Percentiles rank a stretch among this genome's conserved stretches.
These are phyloP conservation scores for Odontocerum albicorne DNA, from an alignment of 2,888 invertebrate genomes.

Conservation along the genomic window DNA sequence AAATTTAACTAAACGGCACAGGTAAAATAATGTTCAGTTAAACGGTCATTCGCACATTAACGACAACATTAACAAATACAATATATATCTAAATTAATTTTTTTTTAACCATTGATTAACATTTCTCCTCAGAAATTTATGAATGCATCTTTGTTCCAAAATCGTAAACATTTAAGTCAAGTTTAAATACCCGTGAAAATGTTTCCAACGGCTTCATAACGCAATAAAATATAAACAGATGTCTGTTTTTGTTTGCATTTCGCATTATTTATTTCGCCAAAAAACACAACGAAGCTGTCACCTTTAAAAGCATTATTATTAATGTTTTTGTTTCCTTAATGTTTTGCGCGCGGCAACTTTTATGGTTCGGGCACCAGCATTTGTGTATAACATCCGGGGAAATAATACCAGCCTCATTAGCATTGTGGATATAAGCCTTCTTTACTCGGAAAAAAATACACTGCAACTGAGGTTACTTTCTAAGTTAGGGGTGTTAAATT, in stretches of 20 bases:
- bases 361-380: background rate
- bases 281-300: background rate
- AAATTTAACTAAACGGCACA: too few relatives aligned
- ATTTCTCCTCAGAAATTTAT: too few relatives aligned
- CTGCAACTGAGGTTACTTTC: conserved; percentile 4
- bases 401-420: conserved; percentile 11
- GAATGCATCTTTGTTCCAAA: too few relatives aligned
- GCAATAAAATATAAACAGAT: background rate
- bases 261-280: background rate
- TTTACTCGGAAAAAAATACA: conserved; percentile 9
- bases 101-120: too few relatives aligned
- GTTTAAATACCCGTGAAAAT: too few relatives aligned
- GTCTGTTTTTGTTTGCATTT: background rate
- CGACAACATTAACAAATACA: too few relatives aligned
- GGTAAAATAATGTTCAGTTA: too few relatives aligned
- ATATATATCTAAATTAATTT: too few relatives aligned
- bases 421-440: conserved; percentile 16
- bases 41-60: too few relatives aligned
- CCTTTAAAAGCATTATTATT: background rate
- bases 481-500: too few relatives aligned
- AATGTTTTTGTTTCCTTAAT: background rate
- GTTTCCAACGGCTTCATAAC: background rate
- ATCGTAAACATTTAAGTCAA: too few relatives aligned
- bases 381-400: background rate
- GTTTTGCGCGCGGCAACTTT: background rate